These are phyloP conservation scores for Tetragnatha montana DNA, from an alignment of 2,888 invertebrate genomes.

Conservation along the genomic window DNA sequence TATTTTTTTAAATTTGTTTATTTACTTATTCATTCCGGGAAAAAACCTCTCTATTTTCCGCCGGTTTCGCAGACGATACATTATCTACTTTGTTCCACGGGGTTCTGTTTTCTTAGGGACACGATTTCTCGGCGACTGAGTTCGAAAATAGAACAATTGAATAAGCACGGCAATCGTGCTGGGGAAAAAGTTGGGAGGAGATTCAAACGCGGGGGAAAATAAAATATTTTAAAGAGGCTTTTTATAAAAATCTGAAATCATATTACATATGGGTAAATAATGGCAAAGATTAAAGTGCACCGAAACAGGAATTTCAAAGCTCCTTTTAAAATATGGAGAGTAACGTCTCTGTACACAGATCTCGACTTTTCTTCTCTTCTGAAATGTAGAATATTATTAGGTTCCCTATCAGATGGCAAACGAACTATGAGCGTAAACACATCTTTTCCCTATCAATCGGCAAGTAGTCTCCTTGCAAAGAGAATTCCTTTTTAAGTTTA, in stretches of 20 bases:
- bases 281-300: conserved; percentile 17
- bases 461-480: not conserved
- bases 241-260: not conserved
- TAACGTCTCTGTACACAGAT: not conserved
- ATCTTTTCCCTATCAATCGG: not conserved
- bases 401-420: not conserved
- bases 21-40: not conserved
- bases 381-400: not conserved
- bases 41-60: not conserved
- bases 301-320: not conserved
- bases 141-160: conserved; percentile 12
- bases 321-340: not conserved
- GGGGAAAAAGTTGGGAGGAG: not conserved
- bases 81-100: not conserved
- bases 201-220: not conserved
- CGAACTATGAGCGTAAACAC: not conserved
- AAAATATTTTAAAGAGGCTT: not conserved
- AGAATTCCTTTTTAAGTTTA: not conserved
- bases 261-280: not conserved
- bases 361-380: not conserved
- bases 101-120: not conserved
- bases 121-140: not conserved
- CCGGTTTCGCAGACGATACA: not conserved
- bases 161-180: not conserved
- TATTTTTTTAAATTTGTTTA: not conserved